Base-by-base conservation (phyloP, 2,888 invertebrate genomes). In the Ferdinandea cuprea region DNA sequence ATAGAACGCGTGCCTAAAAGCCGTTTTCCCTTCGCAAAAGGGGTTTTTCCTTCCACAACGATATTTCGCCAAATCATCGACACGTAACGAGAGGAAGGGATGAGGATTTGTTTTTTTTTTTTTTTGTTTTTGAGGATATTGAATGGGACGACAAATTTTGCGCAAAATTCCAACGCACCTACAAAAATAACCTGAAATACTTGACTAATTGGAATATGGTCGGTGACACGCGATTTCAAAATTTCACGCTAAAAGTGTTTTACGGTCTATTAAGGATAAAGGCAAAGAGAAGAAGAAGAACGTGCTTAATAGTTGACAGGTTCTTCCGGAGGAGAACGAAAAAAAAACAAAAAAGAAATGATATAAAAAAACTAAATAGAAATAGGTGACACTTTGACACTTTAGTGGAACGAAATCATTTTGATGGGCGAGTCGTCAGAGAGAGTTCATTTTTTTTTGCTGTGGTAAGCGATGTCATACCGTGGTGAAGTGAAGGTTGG, bases 191-290 rank as follows among this genome's bases (percentile, higher is more conserved):
- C 68, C 48, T 35, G 58, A 71, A 72, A 81, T 66, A 72, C 71
- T 81, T 81, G 81, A 71, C 81, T 81, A 77, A 81, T 81, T 81
- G 81, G 81, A 81, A 76, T 81, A 69, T 81, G 76, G 76, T 59
- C 71, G 58, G 59, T 71, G 71, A 71, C 81, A 81, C 81, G 81
- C 81, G 81, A 81, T 81, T 76, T 71, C 37, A 76, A 76, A 81
- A 71, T 76, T 77, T 81, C 66, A 72, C 81, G 52, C 77, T 65
- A 32, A 77, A 81, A 71, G 65, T 59, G 65, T 71, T 81, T 77
- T 71, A 71, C 65, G 65, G 59, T 69, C 81, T 71, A 59, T 65
- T 65, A 76, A 19, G 68, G 76, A 46, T 69, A 46, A 58, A 52
- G 50, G 65, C 9, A 63, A 44, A 19, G 50, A 58, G 46, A 71